Percentiles rank a stretch among this genome's conserved stretches.
phyloP scores from a whole-genome alignment of 30 jellyfish, hydroid and myxozoan genomes.

The Aurelia sp. region DNA sequence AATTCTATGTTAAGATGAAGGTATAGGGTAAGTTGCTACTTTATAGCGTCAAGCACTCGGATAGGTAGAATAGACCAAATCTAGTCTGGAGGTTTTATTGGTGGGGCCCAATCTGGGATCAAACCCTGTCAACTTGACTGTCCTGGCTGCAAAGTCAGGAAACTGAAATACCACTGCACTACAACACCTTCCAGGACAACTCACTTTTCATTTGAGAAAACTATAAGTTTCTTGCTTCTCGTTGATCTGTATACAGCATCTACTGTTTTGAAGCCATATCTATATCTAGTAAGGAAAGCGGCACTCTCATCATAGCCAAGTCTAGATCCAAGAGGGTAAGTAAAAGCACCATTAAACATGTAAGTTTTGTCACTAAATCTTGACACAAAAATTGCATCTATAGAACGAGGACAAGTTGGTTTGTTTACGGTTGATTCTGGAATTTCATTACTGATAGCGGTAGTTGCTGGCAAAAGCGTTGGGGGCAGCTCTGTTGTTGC shows the following conservation, averaged over 20 bases:
- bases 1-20: too few species aligned
- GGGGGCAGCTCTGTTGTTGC: neutral
- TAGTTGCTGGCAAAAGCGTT: neutral
- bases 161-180: neutral
- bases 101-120: too few species aligned
- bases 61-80: too few species aligned
- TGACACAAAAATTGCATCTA: conserved; percentile 48
- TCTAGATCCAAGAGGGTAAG: conserved; percentile 26
- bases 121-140: too few species aligned
- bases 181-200: neutral
- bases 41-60: too few species aligned
- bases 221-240: conserved; percentile 24
- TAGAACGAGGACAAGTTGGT: conserved; percentile 28
- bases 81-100: too few species aligned
- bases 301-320: conserved; percentile 11
- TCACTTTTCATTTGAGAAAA: conserved; percentile 44
- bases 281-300: neutral
- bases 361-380: conserved; percentile 10
- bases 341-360: conserved; percentile 5
- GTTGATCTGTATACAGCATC: conserved; percentile 53
- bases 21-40: too few species aligned
- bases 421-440: neutral
- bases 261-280: conserved; percentile 7
- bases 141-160: too few species aligned
- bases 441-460: neutral